phyloP scores from a whole-genome alignment of 2,888 invertebrate species.

The Spodoptera littoralis region DNA sequence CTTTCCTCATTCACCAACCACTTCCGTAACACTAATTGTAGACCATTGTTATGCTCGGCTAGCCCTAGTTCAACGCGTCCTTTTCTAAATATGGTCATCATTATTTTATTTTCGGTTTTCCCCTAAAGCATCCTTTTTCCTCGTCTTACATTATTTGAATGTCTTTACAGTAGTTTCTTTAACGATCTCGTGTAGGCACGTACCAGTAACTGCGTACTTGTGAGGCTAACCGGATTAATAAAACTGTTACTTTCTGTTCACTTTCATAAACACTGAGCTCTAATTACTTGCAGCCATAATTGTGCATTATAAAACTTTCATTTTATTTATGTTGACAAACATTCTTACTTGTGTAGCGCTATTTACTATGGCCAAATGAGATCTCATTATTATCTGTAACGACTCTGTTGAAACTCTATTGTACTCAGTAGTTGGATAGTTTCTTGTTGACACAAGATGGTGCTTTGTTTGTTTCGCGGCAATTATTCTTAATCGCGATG shows the following conservation, averaged over 20 bases:
- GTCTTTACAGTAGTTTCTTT: constrained; percentile 5
- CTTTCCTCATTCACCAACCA: constrained; percentile 74
- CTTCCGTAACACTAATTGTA: constrained; percentile 70
- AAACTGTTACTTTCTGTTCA: constrained; percentile 27
- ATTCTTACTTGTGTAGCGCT: constrained; percentile 8
- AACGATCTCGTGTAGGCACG: constrained; percentile 5
- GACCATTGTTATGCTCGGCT: constrained; percentile 67
- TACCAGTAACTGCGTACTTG: background rate
- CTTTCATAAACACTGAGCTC: constrained; percentile 37
- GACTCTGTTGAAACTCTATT: constrained; percentile 33
- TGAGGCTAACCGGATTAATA: constrained; percentile 20
- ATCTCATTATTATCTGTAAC: constrained; percentile 27
- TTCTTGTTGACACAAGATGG: constrained; percentile 37
- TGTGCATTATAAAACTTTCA: constrained; percentile 26
- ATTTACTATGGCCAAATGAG: constrained; percentile 1
- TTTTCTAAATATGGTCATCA: constrained; percentile 59
- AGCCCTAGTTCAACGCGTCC: constrained; percentile 60
- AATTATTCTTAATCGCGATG: constrained; percentile 53
- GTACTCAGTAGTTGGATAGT: constrained; percentile 19
- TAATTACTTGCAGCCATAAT: constrained; percentile 26
- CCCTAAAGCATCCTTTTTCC: constrained; percentile 18
- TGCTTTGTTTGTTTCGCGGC: constrained; percentile 32
- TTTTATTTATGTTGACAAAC: constrained; percentile 20
- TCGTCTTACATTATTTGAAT: constrained; percentile 4
- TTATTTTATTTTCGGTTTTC: constrained; percentile 44